Evolutionary conservation across 1,140 invertebrate species (phyloP).

Genomic region (Ooceraea biroi): DNA sequence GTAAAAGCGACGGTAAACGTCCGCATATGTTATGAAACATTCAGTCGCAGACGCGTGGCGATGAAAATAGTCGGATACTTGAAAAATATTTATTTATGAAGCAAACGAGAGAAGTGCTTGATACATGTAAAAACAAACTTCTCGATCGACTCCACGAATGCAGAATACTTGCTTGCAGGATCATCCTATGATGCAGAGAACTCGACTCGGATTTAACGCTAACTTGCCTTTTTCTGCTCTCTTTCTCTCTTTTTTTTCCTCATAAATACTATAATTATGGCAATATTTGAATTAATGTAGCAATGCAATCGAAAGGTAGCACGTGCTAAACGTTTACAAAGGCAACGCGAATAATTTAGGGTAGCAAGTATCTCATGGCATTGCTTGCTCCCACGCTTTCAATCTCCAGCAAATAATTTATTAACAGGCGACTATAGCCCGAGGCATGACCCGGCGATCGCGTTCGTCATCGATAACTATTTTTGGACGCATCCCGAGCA

Average conservation of each 20-base stretch:
- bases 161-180: neutral
- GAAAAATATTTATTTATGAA: slow-evolving; percentile 10
- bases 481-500: slow-evolving; percentile 51
- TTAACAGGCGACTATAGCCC: slow-evolving; percentile 48
- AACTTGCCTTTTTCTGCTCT: neutral
- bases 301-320: slow-evolving; percentile 17
- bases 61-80: slow-evolving; percentile 1
- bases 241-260: too few species aligned
- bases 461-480: slow-evolving; percentile 60
- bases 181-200: neutral
- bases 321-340: slow-evolving; percentile 5
- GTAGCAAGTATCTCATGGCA: slow-evolving; percentile 30
- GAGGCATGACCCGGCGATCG: slow-evolving; percentile 44
- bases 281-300: slow-evolving; percentile 20
- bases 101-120: neutral
- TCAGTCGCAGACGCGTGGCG: neutral
- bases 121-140: neutral
- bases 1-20: neutral
- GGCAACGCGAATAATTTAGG: slow-evolving; percentile 51
- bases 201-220: neutral
- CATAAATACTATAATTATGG: neutral
- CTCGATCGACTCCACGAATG: neutral
- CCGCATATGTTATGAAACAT: neutral
- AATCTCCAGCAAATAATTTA: slow-evolving; percentile 55
- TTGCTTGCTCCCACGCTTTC: slow-evolving; percentile 41